Conservation (phyloP, 2,888 invertebrate genomes). For the Lycia hirtaria region DNA sequence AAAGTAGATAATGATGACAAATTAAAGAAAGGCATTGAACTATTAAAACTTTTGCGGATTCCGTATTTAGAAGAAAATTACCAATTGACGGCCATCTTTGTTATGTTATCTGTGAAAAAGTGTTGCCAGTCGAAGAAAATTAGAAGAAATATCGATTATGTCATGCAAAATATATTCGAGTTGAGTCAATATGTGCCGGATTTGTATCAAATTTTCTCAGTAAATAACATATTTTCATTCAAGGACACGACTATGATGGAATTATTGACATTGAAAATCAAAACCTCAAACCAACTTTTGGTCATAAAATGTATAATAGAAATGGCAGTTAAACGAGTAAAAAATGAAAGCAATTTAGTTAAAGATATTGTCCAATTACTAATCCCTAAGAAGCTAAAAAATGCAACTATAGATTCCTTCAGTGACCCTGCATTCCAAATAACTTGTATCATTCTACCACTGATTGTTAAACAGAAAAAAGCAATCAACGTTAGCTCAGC, state of each 20-base stretch:
- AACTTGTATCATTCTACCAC: constrained; percentile 69
- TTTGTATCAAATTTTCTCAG: constrained; percentile 71
- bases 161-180: constrained; percentile 70
- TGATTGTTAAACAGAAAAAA: constrained; percentile 74
- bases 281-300: constrained; percentile 62
- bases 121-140: constrained; percentile 65
- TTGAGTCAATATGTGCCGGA: constrained; percentile 72
- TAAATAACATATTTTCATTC: constrained; percentile 68
- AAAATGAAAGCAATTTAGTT: constrained; percentile 67
- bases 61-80: constrained; percentile 72
- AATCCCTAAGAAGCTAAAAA: constrained; percentile 57
- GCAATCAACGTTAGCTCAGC: constrained; percentile 67
- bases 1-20: constrained; percentile 51
- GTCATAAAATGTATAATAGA: constrained; percentile 68
- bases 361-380: constrained; percentile 69
- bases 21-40: constrained; percentile 57
- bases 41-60: constrained; percentile 65
- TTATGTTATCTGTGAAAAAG: constrained; percentile 69
- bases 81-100: constrained; percentile 70
- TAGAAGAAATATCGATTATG: constrained; percentile 59
- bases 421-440: constrained; percentile 73
- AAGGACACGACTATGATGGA: constrained; percentile 60
- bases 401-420: constrained; percentile 62
- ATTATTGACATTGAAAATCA: constrained; percentile 67
- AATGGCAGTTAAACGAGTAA: constrained; percentile 72